A percentile compares a stretch with the other conserved stretches of the same genome.
These are phyloP conservation scores for Borostomias antarcticus DNA, from an alignment of 2,797 vertebrate genomes.

Conservation along the genomic window DNA sequence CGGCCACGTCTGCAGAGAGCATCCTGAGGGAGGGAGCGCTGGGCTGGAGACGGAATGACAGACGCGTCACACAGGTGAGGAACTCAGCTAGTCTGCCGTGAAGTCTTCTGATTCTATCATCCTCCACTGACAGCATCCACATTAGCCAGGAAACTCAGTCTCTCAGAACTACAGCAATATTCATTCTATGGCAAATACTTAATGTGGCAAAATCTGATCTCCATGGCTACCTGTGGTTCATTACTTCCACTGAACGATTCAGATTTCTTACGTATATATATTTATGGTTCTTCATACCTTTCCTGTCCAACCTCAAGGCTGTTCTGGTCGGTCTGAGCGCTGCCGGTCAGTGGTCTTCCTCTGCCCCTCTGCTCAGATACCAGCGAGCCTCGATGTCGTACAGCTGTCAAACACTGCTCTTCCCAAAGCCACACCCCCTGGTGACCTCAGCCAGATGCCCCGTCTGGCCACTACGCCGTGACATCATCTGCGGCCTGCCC, in stretches of 20 bases:
- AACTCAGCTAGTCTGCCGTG: neutral
- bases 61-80: neutral
- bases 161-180: too few species aligned
- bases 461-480: too few species aligned
- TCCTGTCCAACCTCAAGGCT: neutral
- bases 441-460: neutral
- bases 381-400: neutral
- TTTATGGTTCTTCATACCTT: neutral
- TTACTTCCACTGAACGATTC: too few species aligned
- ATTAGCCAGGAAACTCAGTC: too few species aligned
- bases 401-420: neutral
- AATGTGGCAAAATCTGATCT: too few species aligned
- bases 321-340: neutral
- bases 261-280: neutral
- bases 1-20: slow-evolving; percentile 4
- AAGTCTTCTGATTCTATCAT: too few species aligned
- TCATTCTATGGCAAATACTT: too few species aligned
- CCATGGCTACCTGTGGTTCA: too few species aligned
- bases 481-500: neutral
- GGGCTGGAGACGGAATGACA: neutral
- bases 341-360: neutral
- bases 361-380: neutral
- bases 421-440: slow-evolving; percentile 9
- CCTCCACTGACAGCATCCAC: too few species aligned
- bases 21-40: slow-evolving; percentile 12